Percentiles rank a stretch among this genome's conserved stretches.
These are phyloP conservation scores for Conus betulinus DNA, from an alignment of 1,140 invertebrate genomes.

Conservation along the genomic window DNA sequence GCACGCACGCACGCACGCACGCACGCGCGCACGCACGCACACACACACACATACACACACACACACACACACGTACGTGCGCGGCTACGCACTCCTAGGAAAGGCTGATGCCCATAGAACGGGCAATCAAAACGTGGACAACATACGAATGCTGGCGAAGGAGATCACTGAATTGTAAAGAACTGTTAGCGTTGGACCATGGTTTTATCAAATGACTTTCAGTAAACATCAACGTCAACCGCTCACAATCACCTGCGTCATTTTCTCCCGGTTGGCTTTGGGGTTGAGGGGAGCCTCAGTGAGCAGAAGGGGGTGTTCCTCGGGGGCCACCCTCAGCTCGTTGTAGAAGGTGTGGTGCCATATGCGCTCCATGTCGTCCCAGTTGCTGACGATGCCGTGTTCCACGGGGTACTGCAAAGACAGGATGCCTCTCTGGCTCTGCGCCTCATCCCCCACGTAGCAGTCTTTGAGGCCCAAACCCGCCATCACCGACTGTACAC, in stretches of 20 bases:
- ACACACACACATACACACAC: no score
- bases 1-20: no score
- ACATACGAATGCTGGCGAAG: no score
- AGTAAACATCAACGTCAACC: no score
- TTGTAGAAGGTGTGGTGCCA: conserved; percentile 91
- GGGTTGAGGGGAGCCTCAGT: conserved; percentile 72
- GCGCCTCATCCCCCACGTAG: conserved; percentile 97
- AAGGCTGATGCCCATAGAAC: no score
- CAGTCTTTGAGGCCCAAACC: conserved; percentile 98
- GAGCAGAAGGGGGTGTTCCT: conserved; percentile 71
- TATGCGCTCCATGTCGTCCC: conserved; percentile 86
- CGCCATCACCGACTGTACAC: conserved; percentile 80
- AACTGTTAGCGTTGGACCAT: no score
- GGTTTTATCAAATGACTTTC: no score
- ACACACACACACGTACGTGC: no score
- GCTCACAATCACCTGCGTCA: conserved; percentile 57
- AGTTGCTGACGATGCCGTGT: conserved; percentile 95
- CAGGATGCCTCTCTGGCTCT: conserved; percentile 87
- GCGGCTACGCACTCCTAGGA: no score
- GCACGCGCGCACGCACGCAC: no score
- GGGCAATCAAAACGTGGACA: no score
- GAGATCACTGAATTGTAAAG: no score
- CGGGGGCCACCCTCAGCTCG: conserved; percentile 81
- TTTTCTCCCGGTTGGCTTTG: conserved; percentile 67
- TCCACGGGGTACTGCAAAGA: conserved; percentile 94